Percentiles rank a stretch among this genome's conserved stretches.
Evolutionary conservation across 2,888 invertebrate genomes (phyloP).

Genomic region (Sialis lutaria): DNA sequence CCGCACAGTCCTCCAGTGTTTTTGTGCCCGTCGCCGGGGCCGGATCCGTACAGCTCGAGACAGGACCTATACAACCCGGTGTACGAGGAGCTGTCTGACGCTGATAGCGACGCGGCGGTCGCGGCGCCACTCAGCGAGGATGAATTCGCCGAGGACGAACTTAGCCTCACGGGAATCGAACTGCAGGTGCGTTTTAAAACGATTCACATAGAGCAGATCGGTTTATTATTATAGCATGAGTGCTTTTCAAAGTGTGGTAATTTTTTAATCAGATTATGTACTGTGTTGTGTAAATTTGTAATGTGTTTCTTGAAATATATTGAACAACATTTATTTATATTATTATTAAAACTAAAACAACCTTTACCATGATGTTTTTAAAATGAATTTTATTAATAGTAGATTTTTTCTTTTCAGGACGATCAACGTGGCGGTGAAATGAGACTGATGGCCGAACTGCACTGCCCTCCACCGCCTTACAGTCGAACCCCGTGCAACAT

Average conservation of each 20-base stretch:
- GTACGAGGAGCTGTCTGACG: slow-evolving; percentile 63
- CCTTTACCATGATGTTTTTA: too few relatives aligned
- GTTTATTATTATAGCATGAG: too few relatives aligned
- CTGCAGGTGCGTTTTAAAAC: neutral
- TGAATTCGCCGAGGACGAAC: slow-evolving; percentile 72
- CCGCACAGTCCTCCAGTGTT: slow-evolving; percentile 42
- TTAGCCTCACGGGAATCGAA: slow-evolving; percentile 36
- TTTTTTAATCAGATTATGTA: too few relatives aligned
- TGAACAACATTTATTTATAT: too few relatives aligned
- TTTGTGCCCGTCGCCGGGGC: slow-evolving; percentile 49
- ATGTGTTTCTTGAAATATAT: too few relatives aligned
- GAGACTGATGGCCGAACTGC: slow-evolving; percentile 15
- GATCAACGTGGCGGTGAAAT: slow-evolving; percentile 2
- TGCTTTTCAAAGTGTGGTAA: too few relatives aligned
- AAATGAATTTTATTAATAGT: too few relatives aligned
- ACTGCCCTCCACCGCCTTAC: slow-evolving; percentile 25
- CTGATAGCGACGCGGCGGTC: slow-evolving; percentile 34
- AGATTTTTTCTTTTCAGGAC: too few relatives aligned
- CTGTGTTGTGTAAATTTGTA: too few relatives aligned
- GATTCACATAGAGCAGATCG: too few relatives aligned
- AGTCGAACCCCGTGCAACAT: slow-evolving; percentile 23
- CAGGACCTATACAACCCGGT: slow-evolving; percentile 58
- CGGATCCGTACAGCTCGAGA: slow-evolving; percentile 39
- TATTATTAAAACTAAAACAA: too few relatives aligned
- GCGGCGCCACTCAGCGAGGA: slow-evolving; percentile 59